Conservation (phyloP, 2,888 invertebrate species). For the Orthonevra nobilis region DNA sequence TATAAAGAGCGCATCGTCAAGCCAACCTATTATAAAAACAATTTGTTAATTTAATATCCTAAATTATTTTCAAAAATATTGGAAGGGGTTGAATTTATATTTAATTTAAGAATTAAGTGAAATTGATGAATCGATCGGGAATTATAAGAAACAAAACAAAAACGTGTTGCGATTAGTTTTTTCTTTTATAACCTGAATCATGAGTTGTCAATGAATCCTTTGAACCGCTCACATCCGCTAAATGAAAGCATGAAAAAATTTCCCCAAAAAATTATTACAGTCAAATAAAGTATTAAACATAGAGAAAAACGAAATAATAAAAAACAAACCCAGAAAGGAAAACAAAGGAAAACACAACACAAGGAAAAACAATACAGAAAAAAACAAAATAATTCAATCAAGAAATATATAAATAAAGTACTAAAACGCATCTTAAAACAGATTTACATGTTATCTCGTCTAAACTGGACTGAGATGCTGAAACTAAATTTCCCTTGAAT, state of each 20-base stretch:
- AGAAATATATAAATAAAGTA: slow-evolving; percentile 57
- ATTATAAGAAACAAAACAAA: slow-evolving; percentile 40
- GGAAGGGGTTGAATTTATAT: not conserved
- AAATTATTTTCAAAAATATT: not conserved
- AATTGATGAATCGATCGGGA: slow-evolving; percentile 68
- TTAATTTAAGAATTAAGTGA: slow-evolving; percentile 38
- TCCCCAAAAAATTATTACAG: slow-evolving; percentile 64
- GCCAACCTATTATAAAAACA: slow-evolving; percentile 80
- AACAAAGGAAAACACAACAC: slow-evolving; percentile 70
- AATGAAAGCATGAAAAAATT: slow-evolving; percentile 77
- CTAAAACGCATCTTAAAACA: slow-evolving; percentile 69
- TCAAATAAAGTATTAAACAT: slow-evolving; percentile 35
- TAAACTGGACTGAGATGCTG: slow-evolving; percentile 84
- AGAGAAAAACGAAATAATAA: slow-evolving; percentile 29
- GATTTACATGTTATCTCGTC: slow-evolving; percentile 85
- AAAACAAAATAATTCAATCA: slow-evolving; percentile 2
- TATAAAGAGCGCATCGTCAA: slow-evolving; percentile 81
- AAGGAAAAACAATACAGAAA: slow-evolving; percentile 29
- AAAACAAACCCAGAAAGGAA: slow-evolving; percentile 69
- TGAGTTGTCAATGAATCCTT: slow-evolving; percentile 90
- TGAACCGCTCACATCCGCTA: slow-evolving; percentile 90
- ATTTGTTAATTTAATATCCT: no score
- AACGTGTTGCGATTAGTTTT: slow-evolving; percentile 32
- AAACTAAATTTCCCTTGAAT: slow-evolving; percentile 81
- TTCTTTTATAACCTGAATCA: slow-evolving; percentile 85